Base-by-base conservation (phyloP, 2,888 invertebrate genomes). In the Morpho achilles region DNA sequence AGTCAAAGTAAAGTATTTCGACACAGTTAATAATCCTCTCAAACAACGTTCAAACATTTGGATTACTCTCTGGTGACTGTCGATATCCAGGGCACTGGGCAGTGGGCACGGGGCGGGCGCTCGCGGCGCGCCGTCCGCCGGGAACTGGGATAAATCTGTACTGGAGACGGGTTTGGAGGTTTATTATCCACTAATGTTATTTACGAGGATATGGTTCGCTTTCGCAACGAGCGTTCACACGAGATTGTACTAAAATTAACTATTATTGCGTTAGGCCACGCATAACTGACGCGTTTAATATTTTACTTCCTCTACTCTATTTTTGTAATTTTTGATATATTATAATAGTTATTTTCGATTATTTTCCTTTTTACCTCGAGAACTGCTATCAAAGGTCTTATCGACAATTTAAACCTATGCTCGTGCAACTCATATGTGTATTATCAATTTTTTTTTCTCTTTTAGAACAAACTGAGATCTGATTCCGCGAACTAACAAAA, bases 141-240 rank as follows among this genome's bases (percentile, higher is more conserved):
- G 49, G 46, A 22, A 60, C 66, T 66, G 64, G 62, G 62, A 58
- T 66, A 66, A 52, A 66, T 66, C 59, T 45, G 66, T 62, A 62
- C 56, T 58, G 58, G 44, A 58, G 46, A 53, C 22, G 47, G 43
- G 39, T 60, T 53, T 47, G 55, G 56, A 58, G 58, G 50, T 61
- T 61, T 63, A 61, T 56, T 60, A 56, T 56, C 50, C 47, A 59
- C 49, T 49, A 56, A 58, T 61, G 53, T 53, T 56, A 59, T 60
- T 56, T 56, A 57, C 44, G 50, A 53, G 56, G 47, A 53, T 60
- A 59, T 59, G 46, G 53, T 57, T 54, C 57, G 57, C 48, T 59
- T 50, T 62, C 57, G 60, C 55, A 62, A 62, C 51, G 7, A 52
- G 6, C 39, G 44, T 52, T 39, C 1, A 8, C 52, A 10, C 44